Base-by-base conservation (phyloP, 2,888 invertebrate genomes). In the Megastigmus dorsalis region DNA sequence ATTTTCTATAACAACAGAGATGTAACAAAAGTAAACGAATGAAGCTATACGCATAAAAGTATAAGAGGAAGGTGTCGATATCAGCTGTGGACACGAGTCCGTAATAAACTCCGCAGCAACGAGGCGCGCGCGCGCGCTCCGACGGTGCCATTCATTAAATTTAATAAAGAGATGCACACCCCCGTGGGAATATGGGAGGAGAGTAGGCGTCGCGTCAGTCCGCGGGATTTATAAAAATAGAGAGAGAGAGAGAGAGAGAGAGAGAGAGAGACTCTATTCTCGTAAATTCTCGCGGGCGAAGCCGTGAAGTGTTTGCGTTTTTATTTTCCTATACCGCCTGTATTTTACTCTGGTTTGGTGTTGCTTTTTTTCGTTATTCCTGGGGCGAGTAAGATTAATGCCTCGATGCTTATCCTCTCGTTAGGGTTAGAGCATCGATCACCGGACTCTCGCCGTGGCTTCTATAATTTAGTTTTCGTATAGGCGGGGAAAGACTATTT, bases 401-500 rank as follows among this genome's bases (percentile, higher is more conserved):
- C 13, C 38, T 23, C 59, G 28, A 68, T 59, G 57, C 68, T 68
- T 68, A 68, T 68, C 15, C 68, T 43, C 54, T 48, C 57, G 57
- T 68, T 68, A 68, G 57, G 26, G 3, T 68, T 59, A 48, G 36
- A 28, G 48, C 68, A 68, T 68, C 48, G 57, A 68, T 68, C 68
- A 68, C 68, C 26, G 59, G n/a, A 48, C 48, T 59, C 38, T 33
- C 36, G 33, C n/a, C n/a, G n/a, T n/a, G 41, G 67, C 26, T 67
- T 67, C 57, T 67, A 45, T 57, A 67, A 67, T 67, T 57, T 55
- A 67, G 45, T 57, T 28, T n/a, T n/a, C n/a, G n/a, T n/a, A n/a
- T n/a, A 26, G 36, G 26, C n/a, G 5, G 15, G 41, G 1, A 36
- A 33, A 26, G 36, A 9, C 2, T n/a, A 9, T 54, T 65, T 41